Evolutionary conservation across 2,113 vertebrate genomes (phyloP), one percentile per base, ranked within the genome.

Genomic region (Rallus limicola): DNA sequence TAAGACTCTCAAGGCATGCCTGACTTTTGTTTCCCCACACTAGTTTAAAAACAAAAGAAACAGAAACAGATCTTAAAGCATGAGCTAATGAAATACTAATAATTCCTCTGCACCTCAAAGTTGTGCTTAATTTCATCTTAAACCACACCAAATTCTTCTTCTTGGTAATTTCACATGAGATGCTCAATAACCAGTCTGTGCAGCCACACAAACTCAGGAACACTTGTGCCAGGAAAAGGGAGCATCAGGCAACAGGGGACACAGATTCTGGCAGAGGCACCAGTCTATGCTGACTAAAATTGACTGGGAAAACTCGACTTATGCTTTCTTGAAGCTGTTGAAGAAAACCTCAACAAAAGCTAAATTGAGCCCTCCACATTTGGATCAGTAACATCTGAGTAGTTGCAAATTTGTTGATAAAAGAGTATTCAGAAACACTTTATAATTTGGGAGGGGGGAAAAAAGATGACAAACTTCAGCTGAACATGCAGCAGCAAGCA

Each of bases 41-140:
- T 1, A 56, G 26, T 48, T 74, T 42, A 28, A 59, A n/a, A 76
- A 55, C 11, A 34, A 24, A 33, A 42, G 3, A 5, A 75, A 21
- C 1, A 64, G 10, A 50, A n/a, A 25, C 4, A 2, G 26, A 48
- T 16, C 24, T 42, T 55, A n/a, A 25, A 25, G 16, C 0, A 0
- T 72, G 26, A 48, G 26, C n/a, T 24, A 33, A 46, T 10, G 29
- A 62, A 81, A 48, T 15, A 46, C 11, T 36, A 48, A 50, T 36
- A 48, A 50, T 16, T 26, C 60, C 14, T 78, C 60, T 26, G 10
- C 34, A 11, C 53, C 50, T 80, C 63, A 16, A 55, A 48, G 16
- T 15, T 60, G 20, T 31, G 31, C 65, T 82, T 83, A 26, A 31
- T 56, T 69, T 31, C 24, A 70, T 8, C 40, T 40, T 40, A n/a